Evolutionary conservation across 2,888 invertebrate genomes (phyloP), one percentile per base, ranked within the genome.

Genomic region (Lamproptera curius): DNA sequence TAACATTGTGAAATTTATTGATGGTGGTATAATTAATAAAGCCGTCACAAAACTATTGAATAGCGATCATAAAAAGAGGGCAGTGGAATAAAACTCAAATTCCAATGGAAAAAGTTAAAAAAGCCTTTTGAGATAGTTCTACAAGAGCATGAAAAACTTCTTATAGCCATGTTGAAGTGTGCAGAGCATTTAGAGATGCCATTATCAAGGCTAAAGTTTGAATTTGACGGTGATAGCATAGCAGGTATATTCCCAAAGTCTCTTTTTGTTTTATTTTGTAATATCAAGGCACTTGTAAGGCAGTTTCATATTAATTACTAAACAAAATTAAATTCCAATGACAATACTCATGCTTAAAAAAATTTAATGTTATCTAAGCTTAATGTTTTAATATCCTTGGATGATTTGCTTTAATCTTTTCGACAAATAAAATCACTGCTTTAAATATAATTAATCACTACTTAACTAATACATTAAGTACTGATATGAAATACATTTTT

Each of bases 221-320:
- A 75, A 51, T 90, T 90, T 64, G 90, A 90, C 63, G 90, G 90
- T 1, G 89, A 90, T 54, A 44, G 65, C n/a, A 59, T 90, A 34
- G 58, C 72, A 57, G 72, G 82, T 71, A 65, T 57, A 44, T 55
- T 39, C 17, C 13, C 15, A 28, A 28, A 9, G 16, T 17, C 6
- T 5, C 20, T 3, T 6, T 20, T 6, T 20, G 6, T 20, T 20
- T 20, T 20, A 20, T n/a, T n/a, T n/a, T n/a, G n/a, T n/a, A n/a
- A n/a, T n/a, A n/a, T n/a, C n/a, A n/a, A n/a, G n/a, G n/a, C n/a
- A n/a, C n/a, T n/a, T n/a, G n/a, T n/a, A n/a, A n/a, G n/a, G n/a
- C n/a, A n/a, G n/a, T n/a, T n/a, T n/a, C n/a, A n/a, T n/a, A n/a
- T n/a, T n/a, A n/a, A n/a, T n/a, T n/a, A n/a, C n/a, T n/a, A n/a